Base-by-base conservation (phyloP, 2,888 invertebrate species). In the Anticlea derivata region DNA sequence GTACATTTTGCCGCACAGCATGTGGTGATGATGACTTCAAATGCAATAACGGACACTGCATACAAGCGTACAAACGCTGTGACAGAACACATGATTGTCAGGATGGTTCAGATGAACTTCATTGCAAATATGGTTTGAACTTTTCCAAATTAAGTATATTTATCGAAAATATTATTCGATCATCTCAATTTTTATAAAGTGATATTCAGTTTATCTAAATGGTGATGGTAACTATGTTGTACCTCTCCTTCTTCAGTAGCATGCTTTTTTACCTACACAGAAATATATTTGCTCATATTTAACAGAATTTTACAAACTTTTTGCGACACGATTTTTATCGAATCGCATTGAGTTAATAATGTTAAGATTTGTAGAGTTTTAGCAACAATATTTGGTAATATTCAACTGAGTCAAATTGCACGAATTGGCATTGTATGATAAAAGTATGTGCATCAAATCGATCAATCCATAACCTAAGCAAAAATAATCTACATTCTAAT, bases 31-130 rank as follows among this genome's bases (percentile, higher is more conserved):
- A 70, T 61, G 89, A 89, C 85, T 94, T 93, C 92, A 91, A 89
- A 73, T 95, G 95, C 84, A 86, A 87, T 74, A 92, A 92, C 78
- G 93, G 93, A 75, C 84, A 91, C 78, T 94, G 94, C 85, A 92
- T 94, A 62, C 87, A 91, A 62, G 75, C 80, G 63, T 83, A 82
- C 65, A 89, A 88, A 73, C 77, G 86, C 62, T 92, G 92, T 78
- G 92, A 94, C 78, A 82, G 89, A 66, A 83, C 83, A 70, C 79
- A 79, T 74, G 91, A 93, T 70, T 93, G 93, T 80, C 89, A 87
- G 73, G 92, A 94, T 70, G 81, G 88, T 70, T 92, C 92, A 50
- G 93, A 93, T 74, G 93, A 93, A 83, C 72, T 78, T 63, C 74
- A 83, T 80, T 92, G 92, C 83, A 78, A 74, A 62, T 83, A 89